These are phyloP conservation scores for Chloroceryle inda DNA, from an alignment of 2,797 vertebrate species.

Conservation along the genomic window DNA sequence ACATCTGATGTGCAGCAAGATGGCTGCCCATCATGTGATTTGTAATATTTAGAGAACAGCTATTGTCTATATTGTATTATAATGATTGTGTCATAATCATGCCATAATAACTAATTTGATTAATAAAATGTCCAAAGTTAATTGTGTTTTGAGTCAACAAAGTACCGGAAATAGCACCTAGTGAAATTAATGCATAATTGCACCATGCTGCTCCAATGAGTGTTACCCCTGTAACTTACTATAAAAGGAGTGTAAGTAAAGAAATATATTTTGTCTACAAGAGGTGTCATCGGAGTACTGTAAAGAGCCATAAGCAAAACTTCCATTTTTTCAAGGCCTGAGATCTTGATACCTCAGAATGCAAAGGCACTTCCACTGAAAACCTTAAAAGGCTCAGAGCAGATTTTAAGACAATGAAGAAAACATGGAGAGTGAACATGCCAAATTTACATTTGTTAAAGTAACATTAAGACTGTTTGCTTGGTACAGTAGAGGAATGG, in stretches of 20 bases:
- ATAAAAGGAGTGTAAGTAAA: background rate
- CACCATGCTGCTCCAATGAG: background rate
- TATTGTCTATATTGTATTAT: background rate
- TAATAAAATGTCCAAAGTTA: background rate
- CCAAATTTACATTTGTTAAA: background rate
- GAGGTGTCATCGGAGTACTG: background rate
- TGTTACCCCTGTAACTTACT: no score
- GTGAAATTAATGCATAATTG: background rate
- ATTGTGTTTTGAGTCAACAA: background rate
- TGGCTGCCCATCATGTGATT: background rate
- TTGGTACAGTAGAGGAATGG: background rate
- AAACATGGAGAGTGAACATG: background rate
- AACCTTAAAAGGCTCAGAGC: background rate
- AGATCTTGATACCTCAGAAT: background rate
- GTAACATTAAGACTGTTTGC: background rate
- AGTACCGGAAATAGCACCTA: background rate
- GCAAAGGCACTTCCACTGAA: background rate
- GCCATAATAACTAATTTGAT: background rate
- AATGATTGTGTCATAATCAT: background rate
- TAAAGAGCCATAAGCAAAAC: background rate
- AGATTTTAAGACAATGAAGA: background rate
- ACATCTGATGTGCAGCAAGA: background rate
- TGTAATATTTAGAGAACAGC: background rate
- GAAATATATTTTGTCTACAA: background rate
- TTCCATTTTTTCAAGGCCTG: background rate